Conservation (phyloP, 2,797 vertebrate species). For the Pitangus sulphuratus region DNA sequence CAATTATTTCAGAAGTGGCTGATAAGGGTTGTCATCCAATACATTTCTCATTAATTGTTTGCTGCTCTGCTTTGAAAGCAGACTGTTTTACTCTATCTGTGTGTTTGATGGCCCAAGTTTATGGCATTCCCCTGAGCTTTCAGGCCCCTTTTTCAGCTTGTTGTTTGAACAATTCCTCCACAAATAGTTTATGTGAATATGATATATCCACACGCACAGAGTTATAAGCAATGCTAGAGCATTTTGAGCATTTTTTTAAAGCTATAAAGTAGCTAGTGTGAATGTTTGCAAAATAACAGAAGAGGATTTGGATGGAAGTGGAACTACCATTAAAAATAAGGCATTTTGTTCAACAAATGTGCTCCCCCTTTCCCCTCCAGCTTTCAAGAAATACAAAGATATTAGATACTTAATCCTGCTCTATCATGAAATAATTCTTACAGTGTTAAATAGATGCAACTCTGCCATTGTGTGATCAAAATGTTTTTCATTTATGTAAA, state of each 20-base stretch:
- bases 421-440: neutral
- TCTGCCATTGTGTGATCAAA: neutral
- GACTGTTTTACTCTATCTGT: neutral
- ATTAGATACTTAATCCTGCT: neutral
- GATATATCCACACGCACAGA: neutral
- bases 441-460: neutral
- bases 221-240: neutral
- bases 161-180: neutral
- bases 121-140: neutral
- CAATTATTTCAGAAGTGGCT: conserved; percentile 55
- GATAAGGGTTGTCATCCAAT: conserved; percentile 38
- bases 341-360: neutral
- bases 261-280: neutral
- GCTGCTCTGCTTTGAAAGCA: neutral
- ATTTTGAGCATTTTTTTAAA: neutral
- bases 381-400: neutral
- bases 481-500: neutral
- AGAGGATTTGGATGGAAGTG: neutral
- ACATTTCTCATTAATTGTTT: conserved; percentile 32
- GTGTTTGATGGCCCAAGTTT: neutral
- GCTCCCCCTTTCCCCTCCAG: neutral
- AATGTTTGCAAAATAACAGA: neutral
- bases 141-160: neutral
- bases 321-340: neutral
- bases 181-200: neutral